Evolutionary conservation across 2,888 invertebrate species (phyloP).

Genomic region (Tetragonisca angustula): DNA sequence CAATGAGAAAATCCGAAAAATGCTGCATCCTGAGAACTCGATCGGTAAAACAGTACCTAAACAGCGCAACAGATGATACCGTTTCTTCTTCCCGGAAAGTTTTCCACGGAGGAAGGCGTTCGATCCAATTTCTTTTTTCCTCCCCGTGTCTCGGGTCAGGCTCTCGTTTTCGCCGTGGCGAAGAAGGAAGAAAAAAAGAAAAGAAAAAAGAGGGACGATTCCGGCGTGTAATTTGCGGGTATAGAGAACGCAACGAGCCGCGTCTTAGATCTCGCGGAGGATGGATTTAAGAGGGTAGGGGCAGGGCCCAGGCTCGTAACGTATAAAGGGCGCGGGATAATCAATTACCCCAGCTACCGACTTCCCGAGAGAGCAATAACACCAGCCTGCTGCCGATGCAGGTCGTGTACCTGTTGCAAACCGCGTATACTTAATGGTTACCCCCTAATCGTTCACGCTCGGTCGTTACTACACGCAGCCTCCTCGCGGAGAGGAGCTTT

Average conservation of each 20-base stretch:
- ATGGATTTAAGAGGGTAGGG: constrained; percentile 72
- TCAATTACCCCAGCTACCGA: constrained; percentile 77
- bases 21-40: too few relatives aligned
- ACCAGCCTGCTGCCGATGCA: constrained; percentile 59
- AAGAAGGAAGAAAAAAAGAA: not conserved
- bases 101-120: not conserved
- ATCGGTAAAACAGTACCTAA: not conserved
- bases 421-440: constrained; percentile 67
- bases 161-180: not conserved
- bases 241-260: constrained; percentile 62
- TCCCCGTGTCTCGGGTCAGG: not conserved
- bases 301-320: constrained; percentile 61
- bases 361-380: constrained; percentile 72
- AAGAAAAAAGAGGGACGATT: constrained; percentile 52
- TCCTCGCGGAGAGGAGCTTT: constrained; percentile 32
- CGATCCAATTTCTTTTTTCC: constrained; percentile 23
- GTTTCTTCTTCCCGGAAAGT: not conserved
- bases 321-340: constrained; percentile 77
- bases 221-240: constrained; percentile 71
- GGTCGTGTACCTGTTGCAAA: constrained; percentile 71
- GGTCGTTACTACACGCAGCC: constrained; percentile 48
- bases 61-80: not conserved
- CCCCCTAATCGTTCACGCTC: constrained; percentile 70
- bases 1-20: too few relatives aligned
- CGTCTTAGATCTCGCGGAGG: constrained; percentile 67